A percentile compares a stretch with the other conserved stretches of the same genome.
Evolutionary conservation across 2,113 vertebrate genomes (phyloP).

Genomic region (Ceratotherium simum): DNA sequence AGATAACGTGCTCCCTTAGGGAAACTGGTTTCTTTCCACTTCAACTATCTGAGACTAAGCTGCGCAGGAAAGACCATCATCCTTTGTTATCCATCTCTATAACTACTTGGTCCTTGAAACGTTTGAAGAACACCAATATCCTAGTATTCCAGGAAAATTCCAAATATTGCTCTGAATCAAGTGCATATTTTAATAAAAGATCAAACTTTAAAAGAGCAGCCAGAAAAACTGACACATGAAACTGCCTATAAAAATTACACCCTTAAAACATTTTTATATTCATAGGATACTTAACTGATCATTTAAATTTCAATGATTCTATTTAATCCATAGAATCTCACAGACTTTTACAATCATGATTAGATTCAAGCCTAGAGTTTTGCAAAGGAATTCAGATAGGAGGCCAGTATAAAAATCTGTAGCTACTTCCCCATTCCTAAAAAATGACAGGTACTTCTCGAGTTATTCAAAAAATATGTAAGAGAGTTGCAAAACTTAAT

Average conservation of each 20-base stretch:
- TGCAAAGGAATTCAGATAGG: background rate
- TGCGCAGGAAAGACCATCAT: background rate
- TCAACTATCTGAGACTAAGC: background rate
- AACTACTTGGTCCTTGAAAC: background rate
- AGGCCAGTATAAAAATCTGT: background rate
- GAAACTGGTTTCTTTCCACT: background rate
- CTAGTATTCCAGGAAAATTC: background rate
- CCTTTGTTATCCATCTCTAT: background rate
- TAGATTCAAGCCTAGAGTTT: background rate
- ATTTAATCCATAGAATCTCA: background rate
- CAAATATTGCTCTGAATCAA: background rate
- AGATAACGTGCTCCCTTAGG: background rate
- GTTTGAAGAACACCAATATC: background rate
- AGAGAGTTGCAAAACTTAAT: background rate
- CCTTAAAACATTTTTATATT: background rate
- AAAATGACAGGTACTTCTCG: background rate
- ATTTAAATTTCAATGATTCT: slow-evolving; percentile 14
- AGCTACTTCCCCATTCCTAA: background rate
- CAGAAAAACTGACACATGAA: background rate
- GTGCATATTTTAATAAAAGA: background rate
- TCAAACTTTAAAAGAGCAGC: background rate
- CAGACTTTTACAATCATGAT: background rate
- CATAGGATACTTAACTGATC: background rate
- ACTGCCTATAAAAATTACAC: background rate
- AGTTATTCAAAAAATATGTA: background rate